Conservation (phyloP, 2,888 invertebrate genomes). For the Saturnia japonica region DNA sequence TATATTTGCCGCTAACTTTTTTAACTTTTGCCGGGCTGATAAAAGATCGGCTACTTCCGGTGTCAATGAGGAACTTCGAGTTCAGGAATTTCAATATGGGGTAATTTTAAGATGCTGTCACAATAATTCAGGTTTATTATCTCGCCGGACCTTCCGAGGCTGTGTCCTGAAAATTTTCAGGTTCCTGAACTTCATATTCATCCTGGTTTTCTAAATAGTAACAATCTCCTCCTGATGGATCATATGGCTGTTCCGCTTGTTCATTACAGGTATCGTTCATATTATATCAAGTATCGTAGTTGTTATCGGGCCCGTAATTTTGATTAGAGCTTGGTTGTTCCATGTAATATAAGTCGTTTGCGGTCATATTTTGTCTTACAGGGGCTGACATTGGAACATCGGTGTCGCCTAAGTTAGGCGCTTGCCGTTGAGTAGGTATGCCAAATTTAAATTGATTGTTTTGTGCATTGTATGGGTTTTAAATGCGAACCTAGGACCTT, state of each 20-base stretch:
- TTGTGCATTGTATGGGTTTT: too few relatives aligned
- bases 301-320: too few relatives aligned
- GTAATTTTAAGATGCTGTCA: conserved; percentile 14
- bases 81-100: conserved; percentile 21
- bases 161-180: not conserved
- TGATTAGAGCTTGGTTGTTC: not conserved
- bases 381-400: not conserved
- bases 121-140: conserved; percentile 2
- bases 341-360: not conserved
- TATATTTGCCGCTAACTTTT: conserved; percentile 28
- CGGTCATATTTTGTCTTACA: not conserved
- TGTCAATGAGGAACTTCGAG: conserved; percentile 18
- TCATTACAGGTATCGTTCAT: not conserved
- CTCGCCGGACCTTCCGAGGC: not conserved
- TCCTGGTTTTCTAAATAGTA: too few relatives aligned
- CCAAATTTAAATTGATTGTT: too few relatives aligned
- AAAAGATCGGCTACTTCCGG: conserved; percentile 22
- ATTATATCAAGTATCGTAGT: not conserved
- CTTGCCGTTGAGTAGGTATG: too few relatives aligned
- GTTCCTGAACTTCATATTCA: not conserved
- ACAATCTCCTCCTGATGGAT: too few relatives aligned
- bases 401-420: not conserved
- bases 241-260: not conserved
- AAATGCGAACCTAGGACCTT: too few relatives aligned
- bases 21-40: conserved; percentile 16